Base-by-base conservation (phyloP, 2,113 vertebrate species). In the Petroica traversi region DNA sequence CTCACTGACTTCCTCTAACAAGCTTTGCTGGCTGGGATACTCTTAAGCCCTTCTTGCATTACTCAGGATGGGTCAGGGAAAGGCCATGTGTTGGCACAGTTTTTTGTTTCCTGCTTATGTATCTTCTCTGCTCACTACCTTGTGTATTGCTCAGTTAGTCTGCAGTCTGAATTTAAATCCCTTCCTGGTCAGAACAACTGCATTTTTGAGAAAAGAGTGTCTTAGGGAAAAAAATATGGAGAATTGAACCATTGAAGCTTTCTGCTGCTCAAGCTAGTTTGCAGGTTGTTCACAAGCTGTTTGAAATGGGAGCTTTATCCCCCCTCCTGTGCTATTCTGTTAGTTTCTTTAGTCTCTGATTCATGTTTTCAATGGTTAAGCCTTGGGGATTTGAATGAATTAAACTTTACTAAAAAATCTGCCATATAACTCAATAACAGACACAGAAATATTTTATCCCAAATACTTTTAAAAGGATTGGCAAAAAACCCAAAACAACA, bases 1-100 rank as follows among this genome's bases (percentile, higher is more conserved):
- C 57, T 93, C 54, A 40, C 59, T 52, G 51, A 61, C 88, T 96
- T 95, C 69, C 89, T 92, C 82, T 83, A 45, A 88, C 88, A 74
- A 71, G 67, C 51, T 55, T 71, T 85, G 41, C 62, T 84, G 49
- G 8, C 38, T 51, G 46, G 49, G 16, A 36, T 61, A 57, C 33
- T 64, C 29, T 36, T 63, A 68, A 76, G n/a, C 23, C 40, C 12
- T 82, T 92, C 72, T 68, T 90, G 72, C 8, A 1, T 93, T 92
- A 55, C 52, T 66, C 25, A 22, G 12, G 75, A 23, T 48, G 61
- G 63, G 64, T 90, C 31, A 41, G 82, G 75, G 48, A 85, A 90
- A 80, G 88, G 89, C 62, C 33, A 6, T 8, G 25, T 26, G n/a
- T 59, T 57, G 55, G 40, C 24, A 41, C 7, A 52, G 67, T 51